Evolutionary conservation across 2,888 invertebrate species (phyloP).

Genomic region (Torymus tubicola): DNA sequence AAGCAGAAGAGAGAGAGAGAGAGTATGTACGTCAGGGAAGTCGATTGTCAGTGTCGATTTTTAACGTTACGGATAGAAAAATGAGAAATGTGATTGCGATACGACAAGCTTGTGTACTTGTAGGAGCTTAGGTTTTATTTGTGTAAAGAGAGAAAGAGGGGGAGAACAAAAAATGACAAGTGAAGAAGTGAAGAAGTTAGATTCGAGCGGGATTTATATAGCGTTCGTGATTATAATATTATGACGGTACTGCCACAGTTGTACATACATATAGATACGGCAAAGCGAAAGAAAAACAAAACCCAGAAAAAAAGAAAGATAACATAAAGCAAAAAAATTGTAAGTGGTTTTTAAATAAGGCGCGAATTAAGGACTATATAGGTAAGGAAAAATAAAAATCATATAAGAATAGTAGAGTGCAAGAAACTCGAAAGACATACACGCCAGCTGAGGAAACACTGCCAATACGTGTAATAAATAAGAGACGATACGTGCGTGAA

Average conservation of each 20-base stretch:
- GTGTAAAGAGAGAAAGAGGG: conserved; percentile 43
- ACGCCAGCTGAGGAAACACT: conserved; percentile 75
- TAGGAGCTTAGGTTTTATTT: conserved; percentile 52
- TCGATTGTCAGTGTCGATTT: conserved; percentile 18
- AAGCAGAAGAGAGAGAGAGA: too few species aligned
- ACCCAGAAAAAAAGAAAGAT: conserved; percentile 24
- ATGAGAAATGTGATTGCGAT: conserved; percentile 26
- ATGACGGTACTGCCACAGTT: conserved; percentile 57
- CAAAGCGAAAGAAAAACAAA: conserved; percentile 26
- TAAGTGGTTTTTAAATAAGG: conserved; percentile 44
- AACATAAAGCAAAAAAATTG: conserved; percentile 37
- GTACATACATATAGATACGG: conserved; percentile 56
- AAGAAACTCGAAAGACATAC: conserved; percentile 60
- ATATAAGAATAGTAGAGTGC: conserved; percentile 50
- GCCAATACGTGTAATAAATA: conserved; percentile 74
- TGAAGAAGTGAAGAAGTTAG: conserved; percentile 45
- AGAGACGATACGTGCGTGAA: conserved; percentile 37
- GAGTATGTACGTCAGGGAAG: not conserved
- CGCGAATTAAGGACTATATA: conserved; percentile 43
- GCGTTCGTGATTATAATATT: conserved; percentile 47
- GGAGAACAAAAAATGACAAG: conserved; percentile 8
- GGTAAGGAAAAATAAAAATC: conserved; percentile 17
- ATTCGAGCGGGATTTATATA: conserved; percentile 27
- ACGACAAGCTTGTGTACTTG: conserved; percentile 44
- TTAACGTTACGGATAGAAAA: not conserved